phyloP scores from a whole-genome alignment of 2,888 invertebrate genomes.

The Tetramorium bicarinatum region DNA sequence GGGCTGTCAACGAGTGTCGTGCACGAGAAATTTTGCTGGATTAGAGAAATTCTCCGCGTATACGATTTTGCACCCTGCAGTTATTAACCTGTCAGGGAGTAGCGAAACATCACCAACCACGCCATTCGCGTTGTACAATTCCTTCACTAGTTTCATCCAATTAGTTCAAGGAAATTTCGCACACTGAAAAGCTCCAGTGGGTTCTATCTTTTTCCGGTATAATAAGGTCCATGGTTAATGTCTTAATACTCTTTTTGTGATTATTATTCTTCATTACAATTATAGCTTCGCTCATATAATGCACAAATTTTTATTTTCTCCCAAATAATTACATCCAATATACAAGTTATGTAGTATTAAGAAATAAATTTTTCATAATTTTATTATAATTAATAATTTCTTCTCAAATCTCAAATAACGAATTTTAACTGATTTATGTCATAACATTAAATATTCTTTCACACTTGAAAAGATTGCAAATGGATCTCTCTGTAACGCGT shows the following conservation, averaged over 20 bases:
- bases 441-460: constrained; percentile 9
- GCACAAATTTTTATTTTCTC: not conserved
- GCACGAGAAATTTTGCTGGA: constrained; percentile 36
- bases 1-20: not conserved
- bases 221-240: not conserved
- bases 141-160: constrained; percentile 30
- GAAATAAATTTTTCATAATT: not conserved
- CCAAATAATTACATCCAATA: not conserved
- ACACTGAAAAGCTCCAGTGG: not conserved
- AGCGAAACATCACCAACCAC: constrained; percentile 30
- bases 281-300: not conserved
- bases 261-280: not conserved
- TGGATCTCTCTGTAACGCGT: constrained; percentile 28
- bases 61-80: constrained; percentile 30
- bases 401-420: not conserved
- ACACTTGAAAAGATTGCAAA: constrained; percentile 49
- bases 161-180: constrained; percentile 43
- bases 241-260: not conserved
- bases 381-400: not conserved
- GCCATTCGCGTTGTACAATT: constrained; percentile 35
- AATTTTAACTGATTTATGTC: not conserved
- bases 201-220: not conserved
- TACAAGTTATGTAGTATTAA: not conserved
- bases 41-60: constrained; percentile 34
- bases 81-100: constrained; percentile 49